These are phyloP conservation scores for Cosmia trapezina DNA, from an alignment of 2,888 invertebrate genomes.

Conservation along the genomic window DNA sequence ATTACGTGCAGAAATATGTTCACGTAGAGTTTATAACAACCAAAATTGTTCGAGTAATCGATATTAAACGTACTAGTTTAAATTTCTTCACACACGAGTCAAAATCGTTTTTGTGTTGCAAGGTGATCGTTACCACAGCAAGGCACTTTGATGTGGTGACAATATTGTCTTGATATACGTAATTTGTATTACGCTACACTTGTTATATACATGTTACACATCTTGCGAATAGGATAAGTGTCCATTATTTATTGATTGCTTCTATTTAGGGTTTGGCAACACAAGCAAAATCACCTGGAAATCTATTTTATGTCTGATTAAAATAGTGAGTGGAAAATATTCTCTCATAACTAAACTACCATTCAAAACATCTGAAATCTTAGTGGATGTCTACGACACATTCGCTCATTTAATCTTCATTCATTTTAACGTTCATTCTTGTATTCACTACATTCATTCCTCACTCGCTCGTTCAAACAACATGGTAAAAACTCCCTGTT, in stretches of 20 bases:
- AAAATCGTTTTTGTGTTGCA: conserved; percentile 55
- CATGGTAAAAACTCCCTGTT: no score
- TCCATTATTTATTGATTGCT: conserved; percentile 25
- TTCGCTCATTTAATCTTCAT: no score
- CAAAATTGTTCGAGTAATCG: conserved; percentile 63
- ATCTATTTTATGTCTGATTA: no score
- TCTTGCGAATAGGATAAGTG: conserved; percentile 30
- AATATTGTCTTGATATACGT: conserved; percentile 43
- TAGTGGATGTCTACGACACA: no score
- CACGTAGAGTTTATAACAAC: conserved; percentile 64
- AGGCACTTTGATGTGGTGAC: conserved; percentile 57
- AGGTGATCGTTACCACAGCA: conserved; percentile 49
- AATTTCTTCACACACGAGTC: conserved; percentile 62
- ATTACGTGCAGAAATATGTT: conserved; percentile 70
- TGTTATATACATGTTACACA: conserved; percentile 22
- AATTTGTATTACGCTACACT: conserved; percentile 44
- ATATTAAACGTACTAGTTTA: conserved; percentile 55
- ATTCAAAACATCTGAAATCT: no score
- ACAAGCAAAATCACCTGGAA: not conserved
- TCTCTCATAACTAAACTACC: no score
- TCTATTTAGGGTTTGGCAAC: conserved; percentile 16
- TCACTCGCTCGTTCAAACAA: no score
- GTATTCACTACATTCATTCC: no score
- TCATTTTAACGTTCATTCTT: no score
- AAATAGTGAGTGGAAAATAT: no score